Percentiles rank a stretch among this genome's conserved stretches.
Evolutionary conservation across 2,797 vertebrate species (phyloP).

Genomic region (Acropternis orthonyx): DNA sequence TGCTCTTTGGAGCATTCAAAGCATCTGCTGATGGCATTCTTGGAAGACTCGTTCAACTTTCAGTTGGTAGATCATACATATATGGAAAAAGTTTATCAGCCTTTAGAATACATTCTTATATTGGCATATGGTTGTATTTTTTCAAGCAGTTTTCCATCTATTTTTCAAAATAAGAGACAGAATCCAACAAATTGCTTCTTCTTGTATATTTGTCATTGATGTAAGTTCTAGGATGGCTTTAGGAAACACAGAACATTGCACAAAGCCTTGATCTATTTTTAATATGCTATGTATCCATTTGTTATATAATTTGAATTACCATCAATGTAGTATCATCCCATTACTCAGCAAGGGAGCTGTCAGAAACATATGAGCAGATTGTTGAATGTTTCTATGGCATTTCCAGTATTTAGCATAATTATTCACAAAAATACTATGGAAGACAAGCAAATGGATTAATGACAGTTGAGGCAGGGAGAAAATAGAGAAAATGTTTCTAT

Average conservation of each 20-base stretch:
- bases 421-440: not conserved
- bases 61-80: not conserved
- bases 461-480: not conserved
- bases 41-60: not conserved
- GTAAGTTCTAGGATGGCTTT: not conserved
- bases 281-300: not conserved
- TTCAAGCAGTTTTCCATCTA: not conserved
- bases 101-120: not conserved
- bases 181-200: not conserved
- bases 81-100: not conserved
- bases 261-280: not conserved
- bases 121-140: not conserved
- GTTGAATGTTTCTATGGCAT: not conserved
- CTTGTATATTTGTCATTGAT: not conserved
- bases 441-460: not conserved
- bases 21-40: not conserved
- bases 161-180: not conserved
- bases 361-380: not conserved
- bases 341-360: conserved; percentile 4
- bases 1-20: not conserved
- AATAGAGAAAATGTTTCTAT: not conserved
- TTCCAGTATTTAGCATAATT: not conserved
- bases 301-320: not conserved
- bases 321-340: not conserved
- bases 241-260: not conserved